A percentile compares a stretch with the other conserved stretches of the same genome.
These are phyloP conservation scores for Caenorhabditis doughertyi DNA, from an alignment of 2,888 invertebrate genomes.

Conservation along the genomic window DNA sequence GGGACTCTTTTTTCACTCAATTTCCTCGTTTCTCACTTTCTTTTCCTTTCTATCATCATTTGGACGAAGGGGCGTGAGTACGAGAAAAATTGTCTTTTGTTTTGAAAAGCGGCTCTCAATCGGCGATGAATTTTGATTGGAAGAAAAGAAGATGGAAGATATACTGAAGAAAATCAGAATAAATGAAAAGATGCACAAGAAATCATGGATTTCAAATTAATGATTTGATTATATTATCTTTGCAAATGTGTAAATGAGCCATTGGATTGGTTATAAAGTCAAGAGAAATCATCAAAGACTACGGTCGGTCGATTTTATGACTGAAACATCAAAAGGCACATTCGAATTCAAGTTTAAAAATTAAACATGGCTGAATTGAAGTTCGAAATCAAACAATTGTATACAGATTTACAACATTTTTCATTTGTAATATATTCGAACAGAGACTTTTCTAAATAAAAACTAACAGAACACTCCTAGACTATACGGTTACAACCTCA, in stretches of 20 bases:
- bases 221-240: conserved; percentile 36
- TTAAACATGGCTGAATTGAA: too few relatives aligned
- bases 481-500: conserved; percentile 60
- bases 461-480: conserved; percentile 58
- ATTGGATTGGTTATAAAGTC: not conserved
- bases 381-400: conserved; percentile 24
- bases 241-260: conserved; percentile 20
- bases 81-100: conserved; percentile 52
- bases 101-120: conserved; percentile 51
- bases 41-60: conserved; percentile 41
- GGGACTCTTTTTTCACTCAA: conserved; percentile 28
- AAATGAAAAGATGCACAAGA: not conserved
- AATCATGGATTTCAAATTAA: conserved; percentile 20
- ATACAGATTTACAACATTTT: conserved; percentile 40
- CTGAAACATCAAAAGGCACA: not conserved
- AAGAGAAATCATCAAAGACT: conserved; percentile 1
- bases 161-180: conserved; percentile 2
- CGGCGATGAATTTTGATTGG: conserved; percentile 57
- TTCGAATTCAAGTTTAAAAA: not conserved
- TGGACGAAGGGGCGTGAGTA: conserved; percentile 22
- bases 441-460: conserved; percentile 17
- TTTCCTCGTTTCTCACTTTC: conserved; percentile 28
- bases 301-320: conserved; percentile 20
- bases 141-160: conserved; percentile 23
- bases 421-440: not conserved